Base-by-base conservation (phyloP, 2,888 invertebrate species). In the Drosophila diplacantha region DNA sequence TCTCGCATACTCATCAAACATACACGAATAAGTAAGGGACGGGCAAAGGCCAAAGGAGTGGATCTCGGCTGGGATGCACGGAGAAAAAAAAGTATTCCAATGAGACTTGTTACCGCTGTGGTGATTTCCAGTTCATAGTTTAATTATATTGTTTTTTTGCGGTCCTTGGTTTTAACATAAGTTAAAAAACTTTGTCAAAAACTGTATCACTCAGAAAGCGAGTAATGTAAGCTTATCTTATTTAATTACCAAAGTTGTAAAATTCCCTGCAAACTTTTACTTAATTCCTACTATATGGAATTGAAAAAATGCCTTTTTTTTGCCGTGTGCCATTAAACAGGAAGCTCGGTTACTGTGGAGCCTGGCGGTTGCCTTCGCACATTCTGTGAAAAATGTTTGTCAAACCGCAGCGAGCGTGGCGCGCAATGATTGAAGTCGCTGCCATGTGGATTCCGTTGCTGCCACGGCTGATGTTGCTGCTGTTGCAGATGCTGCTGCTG, bases 1-100 rank as follows among this genome's bases (percentile, higher is more conserved):
- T n/a, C n/a, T n/a, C n/a, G n/a, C n/a, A n/a, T n/a, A n/a, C 75
- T 81, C 77, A 81, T 79, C 82, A 78, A 81, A 81, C 80, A 78
- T 74, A 78, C 62, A 71, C 69, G 52, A 68, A 61, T 61, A 61
- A 61, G 61, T 61, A 41, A 62, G 49, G 35, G 61, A 43, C 34
- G 62, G 49, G 41, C 34, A 14, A 32, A 26, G 47, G 47, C 18
- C 49, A 31, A 50, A 26, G 62, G 49, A 35, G 31, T 31, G 49
- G 34, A 41, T 41, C 35, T 26, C 38, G 57, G 53, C 50, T 63
- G 57, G 47, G 22, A 5, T 57, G 44, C 60, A 60, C 58, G 0
- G 39, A 4, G 16, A 39, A 14, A 43, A 52, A 38, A 18, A 12
- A 3, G 14, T 54, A 22, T 43, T 31, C n/a, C 16, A 41, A 22